These are phyloP conservation scores for Columba livia DNA, from an alignment of 2,113 vertebrate genomes.

Conservation along the genomic window DNA sequence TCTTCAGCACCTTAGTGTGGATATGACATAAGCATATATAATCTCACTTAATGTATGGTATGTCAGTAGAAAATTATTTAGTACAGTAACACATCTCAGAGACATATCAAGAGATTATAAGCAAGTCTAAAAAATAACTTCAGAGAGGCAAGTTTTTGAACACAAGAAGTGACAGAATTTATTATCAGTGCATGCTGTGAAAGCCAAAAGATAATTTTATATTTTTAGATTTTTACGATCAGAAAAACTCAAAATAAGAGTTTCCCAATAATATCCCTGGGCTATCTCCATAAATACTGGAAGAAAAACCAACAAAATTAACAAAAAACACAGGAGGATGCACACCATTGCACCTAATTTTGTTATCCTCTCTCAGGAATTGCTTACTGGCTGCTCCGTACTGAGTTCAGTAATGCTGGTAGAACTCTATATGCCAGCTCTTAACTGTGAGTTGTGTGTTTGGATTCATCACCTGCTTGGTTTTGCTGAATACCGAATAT, in stretches of 20 bases:
- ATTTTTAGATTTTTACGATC: background rate
- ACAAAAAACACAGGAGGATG: background rate
- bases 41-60: background rate
- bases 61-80: background rate
- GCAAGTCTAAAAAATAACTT: background rate
- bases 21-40: background rate
- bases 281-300: background rate
- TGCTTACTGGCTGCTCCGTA: background rate
- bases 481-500: background rate
- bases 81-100: background rate
- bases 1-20: background rate
- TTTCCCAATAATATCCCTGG: background rate
- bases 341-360: background rate
- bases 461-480: background rate
- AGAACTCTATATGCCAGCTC: background rate
- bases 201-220: background rate
- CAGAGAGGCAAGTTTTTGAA: background rate
- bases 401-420: background rate
- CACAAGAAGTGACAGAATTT: background rate
- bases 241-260: background rate
- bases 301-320: background rate
- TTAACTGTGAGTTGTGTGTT: background rate
- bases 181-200: background rate
- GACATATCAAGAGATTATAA: background rate
- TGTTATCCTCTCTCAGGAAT: background rate